Percentiles rank a stretch among this genome's conserved stretches.
phyloP scores from a whole-genome alignment of 2,888 invertebrate species.

The Agrochola litura region DNA sequence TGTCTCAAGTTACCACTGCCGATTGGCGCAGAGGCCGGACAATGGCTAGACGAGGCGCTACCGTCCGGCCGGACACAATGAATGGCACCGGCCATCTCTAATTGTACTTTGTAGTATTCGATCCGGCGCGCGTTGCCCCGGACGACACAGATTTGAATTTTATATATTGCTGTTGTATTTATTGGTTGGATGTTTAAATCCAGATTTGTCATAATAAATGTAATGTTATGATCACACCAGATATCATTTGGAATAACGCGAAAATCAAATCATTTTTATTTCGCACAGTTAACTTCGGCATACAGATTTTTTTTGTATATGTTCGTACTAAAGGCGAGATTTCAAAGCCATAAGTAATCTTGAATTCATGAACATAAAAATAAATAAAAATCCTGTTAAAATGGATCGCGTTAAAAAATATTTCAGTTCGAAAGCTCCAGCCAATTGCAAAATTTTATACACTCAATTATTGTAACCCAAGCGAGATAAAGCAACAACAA shows the following conservation, averaged over 20 bases:
- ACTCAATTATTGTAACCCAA: slow-evolving; percentile 38
- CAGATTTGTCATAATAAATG: slow-evolving; percentile 1
- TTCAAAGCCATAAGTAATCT: slow-evolving; percentile 12
- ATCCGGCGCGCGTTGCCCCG: slow-evolving; percentile 29
- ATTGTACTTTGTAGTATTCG: slow-evolving; percentile 53
- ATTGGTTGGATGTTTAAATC: slow-evolving; percentile 1
- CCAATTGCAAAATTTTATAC: slow-evolving; percentile 44
- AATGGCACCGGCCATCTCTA: slow-evolving; percentile 60
- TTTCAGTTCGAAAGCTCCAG: slow-evolving; percentile 27
- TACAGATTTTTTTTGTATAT: too few relatives aligned
- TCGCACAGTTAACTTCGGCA: background rate
- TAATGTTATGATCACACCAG: background rate
- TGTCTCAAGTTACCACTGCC: slow-evolving; percentile 47
- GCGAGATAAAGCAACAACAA: slow-evolving; percentile 43
- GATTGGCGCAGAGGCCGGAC: slow-evolving; percentile 44
- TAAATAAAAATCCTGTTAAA: background rate
- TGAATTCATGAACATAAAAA: background rate
- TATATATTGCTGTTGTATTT: slow-evolving; percentile 20
- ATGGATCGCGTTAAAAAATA: slow-evolving; percentile 10
- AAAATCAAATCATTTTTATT: slow-evolving; percentile 9
- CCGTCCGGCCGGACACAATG: slow-evolving; percentile 59
- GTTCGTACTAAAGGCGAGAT: background rate
- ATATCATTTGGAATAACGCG: background rate
- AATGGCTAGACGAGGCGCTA: slow-evolving; percentile 61
- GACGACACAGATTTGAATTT: slow-evolving; percentile 48